Conservation (phyloP, 1,140 invertebrate species). For the Scaptomyza montana region DNA sequence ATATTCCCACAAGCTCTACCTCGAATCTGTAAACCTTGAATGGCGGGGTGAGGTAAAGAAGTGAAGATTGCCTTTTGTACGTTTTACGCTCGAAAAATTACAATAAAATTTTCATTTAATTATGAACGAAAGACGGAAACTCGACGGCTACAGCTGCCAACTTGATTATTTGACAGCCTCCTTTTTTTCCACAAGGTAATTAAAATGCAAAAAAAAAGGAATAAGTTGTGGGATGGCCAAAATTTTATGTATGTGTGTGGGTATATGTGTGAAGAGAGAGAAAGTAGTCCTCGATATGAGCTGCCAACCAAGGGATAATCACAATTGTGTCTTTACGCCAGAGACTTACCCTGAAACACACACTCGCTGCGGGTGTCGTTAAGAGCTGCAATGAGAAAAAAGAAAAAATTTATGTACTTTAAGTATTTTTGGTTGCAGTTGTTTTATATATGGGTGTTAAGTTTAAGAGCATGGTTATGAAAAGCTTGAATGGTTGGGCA, state of each 20-base stretch:
- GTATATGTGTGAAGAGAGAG: too few relatives aligned
- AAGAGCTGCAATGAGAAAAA: constrained; percentile 63
- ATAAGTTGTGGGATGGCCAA: constrained; percentile 39
- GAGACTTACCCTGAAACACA: constrained; percentile 62
- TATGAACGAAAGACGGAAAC: constrained; percentile 55
- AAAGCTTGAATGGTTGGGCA: background rate
- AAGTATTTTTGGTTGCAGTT: constrained; percentile 56
- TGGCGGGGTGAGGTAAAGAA: too few relatives aligned
- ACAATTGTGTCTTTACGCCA: constrained; percentile 63
- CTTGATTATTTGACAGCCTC: constrained; percentile 16
- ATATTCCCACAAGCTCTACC: constrained; percentile 58
- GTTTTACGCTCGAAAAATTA: constrained; percentile 72
- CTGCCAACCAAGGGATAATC: constrained; percentile 56
- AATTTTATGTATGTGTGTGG: constrained; percentile 11
- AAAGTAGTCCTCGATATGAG: background rate
- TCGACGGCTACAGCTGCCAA: constrained; percentile 1
- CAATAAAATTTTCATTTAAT: constrained; percentile 77
- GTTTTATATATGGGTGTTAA: background rate
- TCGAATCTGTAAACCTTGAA: background rate
- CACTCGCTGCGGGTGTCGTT: constrained; percentile 66
- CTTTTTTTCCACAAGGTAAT: constrained; percentile 47
- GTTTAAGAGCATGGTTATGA: background rate
- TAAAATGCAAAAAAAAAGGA: constrained; percentile 53
- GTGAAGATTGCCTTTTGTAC: constrained; percentile 57
- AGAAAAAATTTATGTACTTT: constrained; percentile 63